Conservation (phyloP, 2,113 vertebrate genomes). For the Nothoprocta pentlandii region DNA sequence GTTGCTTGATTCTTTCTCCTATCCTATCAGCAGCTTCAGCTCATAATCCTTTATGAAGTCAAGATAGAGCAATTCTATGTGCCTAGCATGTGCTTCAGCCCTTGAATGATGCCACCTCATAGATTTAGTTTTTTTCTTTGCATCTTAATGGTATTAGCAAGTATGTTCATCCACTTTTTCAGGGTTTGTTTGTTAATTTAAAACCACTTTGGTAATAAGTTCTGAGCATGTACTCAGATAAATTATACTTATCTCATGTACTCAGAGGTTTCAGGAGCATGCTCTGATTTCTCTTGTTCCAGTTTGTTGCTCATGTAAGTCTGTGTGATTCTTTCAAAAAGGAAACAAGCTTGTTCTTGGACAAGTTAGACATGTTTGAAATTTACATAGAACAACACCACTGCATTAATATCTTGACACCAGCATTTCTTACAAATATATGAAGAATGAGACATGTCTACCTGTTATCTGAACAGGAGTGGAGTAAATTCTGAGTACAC, state of each 20-base stretch:
- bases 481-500: background rate
- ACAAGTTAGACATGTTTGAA: background rate
- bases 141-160: background rate
- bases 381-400: background rate
- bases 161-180: background rate
- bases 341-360: background rate
- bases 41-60: background rate
- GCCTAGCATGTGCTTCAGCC: background rate
- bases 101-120: background rate
- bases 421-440: background rate
- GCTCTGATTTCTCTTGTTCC: background rate
- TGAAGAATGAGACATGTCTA: background rate
- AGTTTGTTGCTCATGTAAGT: background rate
- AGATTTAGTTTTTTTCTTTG: background rate
- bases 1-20: background rate
- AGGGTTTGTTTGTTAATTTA: background rate
- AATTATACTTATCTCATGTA: background rate
- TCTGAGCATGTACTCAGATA: background rate
- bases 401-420: background rate
- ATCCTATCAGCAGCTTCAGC: background rate
- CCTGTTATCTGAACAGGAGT: background rate
- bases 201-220: background rate
- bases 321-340: background rate
- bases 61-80: background rate
- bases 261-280: background rate